phyloP scores from a whole-genome alignment of 2,797 vertebrate species.

The Pogoniulus pusillus region DNA sequence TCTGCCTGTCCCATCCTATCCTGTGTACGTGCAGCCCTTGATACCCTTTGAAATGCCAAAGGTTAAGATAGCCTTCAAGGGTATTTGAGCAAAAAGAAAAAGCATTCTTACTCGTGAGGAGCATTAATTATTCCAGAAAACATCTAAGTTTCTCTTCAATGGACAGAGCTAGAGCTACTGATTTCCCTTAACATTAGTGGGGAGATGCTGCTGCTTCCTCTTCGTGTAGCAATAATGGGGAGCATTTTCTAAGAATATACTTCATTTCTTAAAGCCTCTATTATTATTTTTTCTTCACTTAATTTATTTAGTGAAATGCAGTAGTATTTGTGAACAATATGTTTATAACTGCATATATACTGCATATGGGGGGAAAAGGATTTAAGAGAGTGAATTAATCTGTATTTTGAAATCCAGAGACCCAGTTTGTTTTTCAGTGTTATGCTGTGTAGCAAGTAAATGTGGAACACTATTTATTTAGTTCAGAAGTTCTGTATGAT shows the following conservation, averaged over 20 bases:
- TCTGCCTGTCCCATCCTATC: not conserved
- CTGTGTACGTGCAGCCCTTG: not conserved
- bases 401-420: not conserved
- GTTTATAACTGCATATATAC: not conserved
- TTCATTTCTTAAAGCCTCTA: not conserved
- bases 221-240: not conserved
- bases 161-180: not conserved
- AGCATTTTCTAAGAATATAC: not conserved
- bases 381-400: not conserved
- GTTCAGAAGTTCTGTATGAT: not conserved
- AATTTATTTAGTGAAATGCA: not conserved
- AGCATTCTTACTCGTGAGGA: not conserved
- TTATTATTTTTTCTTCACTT: not conserved
- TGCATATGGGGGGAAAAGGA: not conserved
- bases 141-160: not conserved
- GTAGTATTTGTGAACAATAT: not conserved
- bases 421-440: not conserved
- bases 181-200: not conserved
- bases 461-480: not conserved
- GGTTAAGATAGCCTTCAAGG: not conserved
- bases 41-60: not conserved
- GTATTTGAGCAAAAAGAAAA: conserved; percentile 44
- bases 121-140: conserved; percentile 10
- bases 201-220: not conserved
- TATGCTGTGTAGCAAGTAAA: not conserved